Percentiles rank a stretch among this genome's conserved stretches.
These are phyloP conservation scores for Melanaphis sacchari DNA, from an alignment of 1,140 invertebrate genomes.

Conservation along the genomic window DNA sequence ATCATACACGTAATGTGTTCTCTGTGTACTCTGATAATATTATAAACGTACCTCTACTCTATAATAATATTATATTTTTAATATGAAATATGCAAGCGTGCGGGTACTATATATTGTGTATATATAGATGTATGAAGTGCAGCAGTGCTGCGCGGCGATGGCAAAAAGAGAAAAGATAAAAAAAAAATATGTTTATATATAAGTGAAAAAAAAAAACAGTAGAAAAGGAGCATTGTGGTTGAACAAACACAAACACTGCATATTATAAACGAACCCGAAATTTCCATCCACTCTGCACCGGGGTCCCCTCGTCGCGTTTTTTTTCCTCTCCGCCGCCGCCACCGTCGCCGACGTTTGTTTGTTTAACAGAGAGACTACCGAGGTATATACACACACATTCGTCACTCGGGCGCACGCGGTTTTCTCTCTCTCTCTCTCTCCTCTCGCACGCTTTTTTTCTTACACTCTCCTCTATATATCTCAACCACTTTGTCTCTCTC, in stretches of 20 bases:
- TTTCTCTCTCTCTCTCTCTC: background rate
- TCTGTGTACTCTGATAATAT: background rate
- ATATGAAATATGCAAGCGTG: background rate
- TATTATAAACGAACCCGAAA: slow-evolving; percentile 36
- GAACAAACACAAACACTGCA: slow-evolving; percentile 53
- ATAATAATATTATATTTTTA: background rate
- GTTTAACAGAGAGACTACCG: slow-evolving; percentile 41
- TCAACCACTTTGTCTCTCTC: background rate
- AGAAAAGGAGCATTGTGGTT: slow-evolving; percentile 53
- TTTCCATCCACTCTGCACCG: slow-evolving; percentile 25
- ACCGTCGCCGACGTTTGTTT: slow-evolving; percentile 32
- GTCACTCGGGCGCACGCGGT: background rate
- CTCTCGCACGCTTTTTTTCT: too few species aligned
- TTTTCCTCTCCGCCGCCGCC: background rate
- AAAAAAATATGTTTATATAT: background rate
- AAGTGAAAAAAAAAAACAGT: background rate
- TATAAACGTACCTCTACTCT: background rate
- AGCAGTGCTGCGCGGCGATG: background rate
- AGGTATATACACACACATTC: background rate
- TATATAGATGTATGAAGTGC: too few species aligned
- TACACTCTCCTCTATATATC: too few species aligned
- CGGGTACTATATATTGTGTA: background rate
- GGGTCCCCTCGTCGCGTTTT: background rate
- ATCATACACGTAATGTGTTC: background rate
- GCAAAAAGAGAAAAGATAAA: slow-evolving; percentile 43